phyloP scores from a whole-genome alignment of 2,113 vertebrate species.

The Condylura cristata region DNA sequence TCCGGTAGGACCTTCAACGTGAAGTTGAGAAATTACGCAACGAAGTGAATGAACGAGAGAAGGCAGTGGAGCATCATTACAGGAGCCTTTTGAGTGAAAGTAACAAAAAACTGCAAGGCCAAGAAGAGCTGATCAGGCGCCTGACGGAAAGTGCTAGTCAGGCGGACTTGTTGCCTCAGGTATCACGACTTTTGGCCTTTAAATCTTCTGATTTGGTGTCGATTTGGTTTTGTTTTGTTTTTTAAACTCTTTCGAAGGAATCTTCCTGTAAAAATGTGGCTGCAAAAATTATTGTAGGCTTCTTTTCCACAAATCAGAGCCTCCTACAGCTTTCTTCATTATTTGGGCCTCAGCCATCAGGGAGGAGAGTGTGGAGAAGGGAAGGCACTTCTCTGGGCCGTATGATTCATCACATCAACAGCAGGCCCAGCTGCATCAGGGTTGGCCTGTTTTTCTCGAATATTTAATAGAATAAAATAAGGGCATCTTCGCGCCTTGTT shows the following conservation, averaged over 20 bases:
- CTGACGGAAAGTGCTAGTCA: constrained; percentile 87
- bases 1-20: constrained; percentile 91
- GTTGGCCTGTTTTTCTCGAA: neutral
- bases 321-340: neutral
- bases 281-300: neutral
- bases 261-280: neutral
- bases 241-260: neutral
- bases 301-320: neutral
- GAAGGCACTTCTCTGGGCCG: neutral
- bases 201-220: neutral
- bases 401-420: neutral
- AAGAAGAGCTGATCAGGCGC: constrained; percentile 88
- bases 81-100: constrained; percentile 88
- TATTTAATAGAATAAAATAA: fast-evolving
- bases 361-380: neutral
- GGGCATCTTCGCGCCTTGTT: no score
- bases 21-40: constrained; percentile 93
- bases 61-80: constrained; percentile 88
- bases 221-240: no score
- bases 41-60: constrained; percentile 90
- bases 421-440: fast-evolving
- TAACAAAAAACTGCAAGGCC: constrained; percentile 87
- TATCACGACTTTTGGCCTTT: constrained; percentile 59
- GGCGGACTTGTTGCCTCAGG: constrained; percentile 92
- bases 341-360: neutral